Base-by-base conservation (phyloP, 2,888 invertebrate species). In the Buathra laborator region DNA sequence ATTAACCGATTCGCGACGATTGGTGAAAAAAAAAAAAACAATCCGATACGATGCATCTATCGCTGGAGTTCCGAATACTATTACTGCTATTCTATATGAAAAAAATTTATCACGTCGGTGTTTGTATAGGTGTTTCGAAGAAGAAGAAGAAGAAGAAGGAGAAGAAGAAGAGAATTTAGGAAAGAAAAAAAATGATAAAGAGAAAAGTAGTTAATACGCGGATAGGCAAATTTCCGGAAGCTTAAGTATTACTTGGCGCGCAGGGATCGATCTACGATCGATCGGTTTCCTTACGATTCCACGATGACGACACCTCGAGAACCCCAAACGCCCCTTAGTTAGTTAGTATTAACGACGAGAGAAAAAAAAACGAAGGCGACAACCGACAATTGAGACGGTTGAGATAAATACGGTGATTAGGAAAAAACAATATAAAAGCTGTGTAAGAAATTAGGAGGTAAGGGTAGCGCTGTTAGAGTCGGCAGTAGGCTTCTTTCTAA, bases 401-500 rank as follows among this genome's bases (percentile, higher is more conserved):
- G 56, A 29, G 64, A 67, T 75, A 74, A 85, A 68, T 14, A 56
- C 72, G 62, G 68, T 70, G 74, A 84, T 72, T 67, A 71, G 59
- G 68, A 80, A 67, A 32, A 67, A 72, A 59, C 29, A 77, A 37
- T 72, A 79, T 76, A 82, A 44, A 68, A 62, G 68, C 59, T 71
- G 80, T 78, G 75, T 83, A 88, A 83, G 86, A 86, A 86, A 87
- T 86, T 89, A 88, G 83, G 76, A 87, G 76, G 82, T 84, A 86
- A 85, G 76, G 84, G 84, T 90, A 91, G 90, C 85, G 85, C 79
- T 89, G 86, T 89, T 89, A 90, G 87, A 87, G 83, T 90, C 88
- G 88, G 87, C 90, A 87, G 88, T 89, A 37, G 90, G 89, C 87
- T 89, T 88, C 89, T 89, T 90, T 91, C 91, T 91, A 90, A 88